These are phyloP conservation scores for Nineta flava DNA, from an alignment of 2,888 invertebrate genomes.

Conservation along the genomic window DNA sequence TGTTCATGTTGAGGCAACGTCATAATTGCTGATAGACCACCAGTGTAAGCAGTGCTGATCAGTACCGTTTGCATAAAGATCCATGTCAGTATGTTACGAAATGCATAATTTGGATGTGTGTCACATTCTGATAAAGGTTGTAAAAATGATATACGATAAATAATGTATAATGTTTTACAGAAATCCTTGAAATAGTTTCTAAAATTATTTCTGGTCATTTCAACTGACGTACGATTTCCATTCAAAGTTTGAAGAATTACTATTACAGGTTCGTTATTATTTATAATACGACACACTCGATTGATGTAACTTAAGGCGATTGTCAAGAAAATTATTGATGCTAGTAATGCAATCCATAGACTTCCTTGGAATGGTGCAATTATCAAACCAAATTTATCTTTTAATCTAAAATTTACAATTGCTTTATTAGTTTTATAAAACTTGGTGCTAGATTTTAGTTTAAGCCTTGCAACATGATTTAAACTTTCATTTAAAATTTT, in stretches of 20 bases:
- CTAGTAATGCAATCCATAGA: neutral
- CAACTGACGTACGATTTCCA: no score
- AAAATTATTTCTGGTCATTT: no score
- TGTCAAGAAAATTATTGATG: neutral
- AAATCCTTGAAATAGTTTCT: neutral
- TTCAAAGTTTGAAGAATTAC: no score
- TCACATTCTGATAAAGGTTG: neutral
- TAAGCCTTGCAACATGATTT: no score
- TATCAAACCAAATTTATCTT: neutral
- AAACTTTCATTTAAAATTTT: no score
- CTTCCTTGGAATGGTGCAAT: neutral
- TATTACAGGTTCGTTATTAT: neutral
- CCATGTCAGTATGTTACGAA: constrained; percentile 30
- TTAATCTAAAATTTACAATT: neutral
- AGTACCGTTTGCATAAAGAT: constrained; percentile 38
- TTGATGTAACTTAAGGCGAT: neutral
- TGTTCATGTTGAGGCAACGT: constrained; percentile 42
- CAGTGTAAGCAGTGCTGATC: constrained; percentile 44
- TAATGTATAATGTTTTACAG: neutral
- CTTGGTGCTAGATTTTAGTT: no score
- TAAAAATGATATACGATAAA: neutral
- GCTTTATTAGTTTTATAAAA: no score
- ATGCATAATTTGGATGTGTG: constrained; percentile 11
- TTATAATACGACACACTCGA: neutral
- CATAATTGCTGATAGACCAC: constrained; percentile 39